Evolutionary conservation across 1,140 invertebrate genomes (phyloP).

Genomic region (Steinernema khuongi): DNA sequence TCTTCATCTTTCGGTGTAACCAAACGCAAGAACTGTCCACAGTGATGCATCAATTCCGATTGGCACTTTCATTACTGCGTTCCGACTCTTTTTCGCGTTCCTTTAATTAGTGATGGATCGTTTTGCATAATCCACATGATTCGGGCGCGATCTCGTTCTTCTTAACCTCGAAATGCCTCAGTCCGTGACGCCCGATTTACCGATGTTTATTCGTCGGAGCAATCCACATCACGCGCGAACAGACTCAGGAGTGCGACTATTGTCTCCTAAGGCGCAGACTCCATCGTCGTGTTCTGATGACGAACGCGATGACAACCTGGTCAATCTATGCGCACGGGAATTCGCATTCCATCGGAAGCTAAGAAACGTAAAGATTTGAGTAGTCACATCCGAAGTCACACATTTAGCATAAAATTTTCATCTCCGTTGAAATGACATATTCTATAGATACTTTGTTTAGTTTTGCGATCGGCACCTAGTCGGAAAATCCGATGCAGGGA

Average conservation of each 20-base stretch:
- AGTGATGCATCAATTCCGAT: not conserved
- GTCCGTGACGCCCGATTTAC: not conserved
- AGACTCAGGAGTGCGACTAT: not conserved
- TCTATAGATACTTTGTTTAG: slow-evolving; percentile 39
- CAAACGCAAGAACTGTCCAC: no score
- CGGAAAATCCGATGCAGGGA: slow-evolving; percentile 51
- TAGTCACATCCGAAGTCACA: not conserved
- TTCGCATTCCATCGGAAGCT: not conserved
- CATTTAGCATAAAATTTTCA: not conserved
- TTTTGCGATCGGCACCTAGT: slow-evolving; percentile 48
- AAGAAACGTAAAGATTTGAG: not conserved
- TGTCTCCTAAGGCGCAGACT: not conserved
- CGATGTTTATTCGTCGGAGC: not conserved
- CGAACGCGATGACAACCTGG: not conserved
- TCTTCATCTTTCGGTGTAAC: no score
- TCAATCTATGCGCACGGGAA: not conserved
- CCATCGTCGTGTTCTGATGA: not conserved
- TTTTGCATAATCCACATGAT: not conserved
- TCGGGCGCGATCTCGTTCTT: not conserved
- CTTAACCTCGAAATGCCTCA: slow-evolving; percentile 12
- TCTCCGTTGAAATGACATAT: not conserved
- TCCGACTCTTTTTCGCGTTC: not conserved
- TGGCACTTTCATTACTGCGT: not conserved
- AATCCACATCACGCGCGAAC: not conserved
- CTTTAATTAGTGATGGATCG: not conserved